phyloP scores from a whole-genome alignment of 2,113 vertebrate genomes.

The Bothrops jararaca region DNA sequence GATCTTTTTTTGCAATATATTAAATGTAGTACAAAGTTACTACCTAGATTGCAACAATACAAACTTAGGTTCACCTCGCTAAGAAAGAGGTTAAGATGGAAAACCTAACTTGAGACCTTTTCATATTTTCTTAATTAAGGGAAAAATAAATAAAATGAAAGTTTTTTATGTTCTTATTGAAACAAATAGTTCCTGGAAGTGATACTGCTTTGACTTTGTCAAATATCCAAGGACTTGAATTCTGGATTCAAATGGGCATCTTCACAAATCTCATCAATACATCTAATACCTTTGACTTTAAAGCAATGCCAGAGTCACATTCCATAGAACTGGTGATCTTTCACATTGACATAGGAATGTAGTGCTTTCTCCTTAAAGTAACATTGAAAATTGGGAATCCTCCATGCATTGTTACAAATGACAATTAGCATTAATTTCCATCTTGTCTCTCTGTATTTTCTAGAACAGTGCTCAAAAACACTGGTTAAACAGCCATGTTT shows the following conservation, averaged over 20 bases:
- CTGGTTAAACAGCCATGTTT: background rate
- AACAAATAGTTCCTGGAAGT: conserved; percentile 22
- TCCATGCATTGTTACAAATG: conserved; percentile 40
- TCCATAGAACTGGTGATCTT: conserved; percentile 51
- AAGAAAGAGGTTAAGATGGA: background rate
- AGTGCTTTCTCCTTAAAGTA: background rate
- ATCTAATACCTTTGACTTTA: conserved; percentile 10
- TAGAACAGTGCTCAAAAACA: background rate
- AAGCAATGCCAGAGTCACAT: conserved; percentile 17
- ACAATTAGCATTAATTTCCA: conserved; percentile 25
- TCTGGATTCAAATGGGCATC: conserved; percentile 41
- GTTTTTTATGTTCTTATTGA: conserved; percentile 35
- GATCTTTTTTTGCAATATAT: background rate
- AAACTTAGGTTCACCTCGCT: background rate
- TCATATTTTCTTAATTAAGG: conserved; percentile 1
- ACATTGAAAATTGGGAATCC: conserved; percentile 5
- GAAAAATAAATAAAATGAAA: conserved; percentile 32
- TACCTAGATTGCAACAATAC: background rate
- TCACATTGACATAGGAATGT: conserved; percentile 7
- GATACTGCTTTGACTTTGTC: conserved; percentile 40
- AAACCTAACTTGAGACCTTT: conserved; percentile 5
- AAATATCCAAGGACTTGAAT: conserved; percentile 41
- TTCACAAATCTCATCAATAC: conserved; percentile 28
- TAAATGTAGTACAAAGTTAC: background rate
- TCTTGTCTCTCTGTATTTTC: conserved; percentile 12